phyloP scores from a whole-genome alignment of 1,140 invertebrate genomes.

The Steinernema khuongi region DNA sequence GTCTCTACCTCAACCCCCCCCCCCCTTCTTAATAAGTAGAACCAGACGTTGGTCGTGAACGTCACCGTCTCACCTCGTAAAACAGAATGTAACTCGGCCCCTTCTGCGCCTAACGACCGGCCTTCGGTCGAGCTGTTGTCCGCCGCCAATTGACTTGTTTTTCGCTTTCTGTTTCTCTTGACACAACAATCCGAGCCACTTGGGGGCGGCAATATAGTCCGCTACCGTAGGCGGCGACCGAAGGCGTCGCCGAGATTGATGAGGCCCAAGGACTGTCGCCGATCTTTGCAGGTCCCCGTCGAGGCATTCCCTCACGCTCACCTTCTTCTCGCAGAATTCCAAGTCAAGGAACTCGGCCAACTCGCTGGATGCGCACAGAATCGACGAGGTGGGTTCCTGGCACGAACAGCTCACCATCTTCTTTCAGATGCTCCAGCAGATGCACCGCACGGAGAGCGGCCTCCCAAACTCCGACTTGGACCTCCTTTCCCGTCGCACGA shows the following conservation, averaged over 20 bases:
- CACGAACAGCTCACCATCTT: neutral
- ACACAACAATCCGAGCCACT: neutral
- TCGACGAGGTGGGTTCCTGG: neutral
- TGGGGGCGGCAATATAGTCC: neutral
- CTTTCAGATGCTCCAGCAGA: neutral
- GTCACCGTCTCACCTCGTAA: constrained; percentile 38
- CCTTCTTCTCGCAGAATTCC: neutral
- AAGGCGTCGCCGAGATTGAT: neutral
- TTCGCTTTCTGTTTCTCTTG: neutral
- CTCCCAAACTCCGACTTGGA: neutral
- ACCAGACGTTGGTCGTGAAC: constrained; percentile 45
- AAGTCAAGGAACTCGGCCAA: neutral
- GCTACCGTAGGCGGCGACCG: neutral
- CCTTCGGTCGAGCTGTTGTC: neutral
- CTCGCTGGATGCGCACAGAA: neutral
- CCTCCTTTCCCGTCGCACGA: neutral
- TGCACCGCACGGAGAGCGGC: neutral
- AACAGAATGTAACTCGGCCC: neutral
- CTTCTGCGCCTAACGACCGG: too few species aligned
- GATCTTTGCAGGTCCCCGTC: neutral
- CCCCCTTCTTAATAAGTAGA: too few species aligned
- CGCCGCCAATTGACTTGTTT: neutral
- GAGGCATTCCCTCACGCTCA: neutral
- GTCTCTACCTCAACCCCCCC: too few species aligned
- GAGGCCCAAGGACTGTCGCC: neutral